Base-by-base conservation (phyloP, 2,113 vertebrate genomes). In the Orycteropus afer region DNA sequence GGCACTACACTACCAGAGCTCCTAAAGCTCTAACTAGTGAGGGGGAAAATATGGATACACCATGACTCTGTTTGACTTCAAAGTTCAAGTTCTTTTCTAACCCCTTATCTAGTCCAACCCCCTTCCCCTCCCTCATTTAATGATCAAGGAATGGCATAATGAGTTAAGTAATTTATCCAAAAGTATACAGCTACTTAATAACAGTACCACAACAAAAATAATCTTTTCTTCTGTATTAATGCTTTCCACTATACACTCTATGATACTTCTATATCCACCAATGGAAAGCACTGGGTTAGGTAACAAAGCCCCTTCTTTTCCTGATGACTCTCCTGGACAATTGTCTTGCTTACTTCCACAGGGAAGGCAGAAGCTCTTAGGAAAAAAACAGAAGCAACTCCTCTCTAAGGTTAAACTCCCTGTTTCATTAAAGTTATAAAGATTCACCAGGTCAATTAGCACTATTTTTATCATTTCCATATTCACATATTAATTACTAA, bases 81-180 rank as follows among this genome's bases (percentile, higher is more conserved):
- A 73, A 95, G 47, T 59, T 80, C 2, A 1, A 69, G 13, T 40
- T 93, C 83, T 93, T 95, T 17, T 5, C 49, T 42, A 42, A 83
- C 51, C 78, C 69, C 40, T 83, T 59, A 84, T 42, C 47, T 82
- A 89, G 42, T 82, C 13, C 42, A 93, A 79, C 18, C 14, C 82
- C 42, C 53, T 89, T 14, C 14, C 82, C 42, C 53, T 89, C 49
- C 63, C 73, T 88, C 82, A 82, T 74, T 69, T 79, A 91, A 69
- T 51, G 37, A 25, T 92, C 55, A 90, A 61, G 61, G n/a, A 95
- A 89, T 37, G 55, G 78, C 17, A 88, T 25, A 82, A 87, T 87
- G 25, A 81, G 22, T 84, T 79, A 76, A 67, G 11, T n/a, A n/a
- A n/a, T n/a, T n/a, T 51, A 88, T 25, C 53, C 4, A 78, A 78